A percentile compares a stretch with the other conserved stretches of the same genome.
Conservation (phyloP, 2,797 vertebrate genomes). For the Somateria mollissima region DNA sequence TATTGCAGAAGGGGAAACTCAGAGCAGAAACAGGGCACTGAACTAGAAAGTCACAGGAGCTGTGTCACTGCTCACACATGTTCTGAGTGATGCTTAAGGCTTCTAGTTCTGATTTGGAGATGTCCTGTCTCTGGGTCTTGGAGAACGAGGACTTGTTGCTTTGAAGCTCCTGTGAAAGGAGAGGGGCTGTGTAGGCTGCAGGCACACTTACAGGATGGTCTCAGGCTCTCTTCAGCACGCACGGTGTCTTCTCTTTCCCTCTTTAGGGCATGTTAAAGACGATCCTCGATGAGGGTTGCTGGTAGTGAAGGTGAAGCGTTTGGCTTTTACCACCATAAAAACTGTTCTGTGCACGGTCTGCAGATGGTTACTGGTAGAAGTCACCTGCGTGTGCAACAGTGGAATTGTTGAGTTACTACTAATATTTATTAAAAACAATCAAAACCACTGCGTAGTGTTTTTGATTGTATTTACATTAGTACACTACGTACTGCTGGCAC, state of each 20-base stretch:
- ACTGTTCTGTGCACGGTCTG: neutral
- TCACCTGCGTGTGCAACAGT: neutral
- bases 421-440: neutral
- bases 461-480: neutral
- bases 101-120: neutral
- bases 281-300: neutral
- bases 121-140: neutral
- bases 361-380: neutral
- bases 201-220: neutral
- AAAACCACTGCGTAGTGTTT: neutral
- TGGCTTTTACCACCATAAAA: neutral
- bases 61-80: neutral
- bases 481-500: neutral
- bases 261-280: neutral
- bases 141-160: neutral
- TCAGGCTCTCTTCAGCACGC: neutral
- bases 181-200: neutral
- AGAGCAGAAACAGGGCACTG: neutral
- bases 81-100: neutral
- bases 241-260: neutral
- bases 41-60: neutral
- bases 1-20: neutral
- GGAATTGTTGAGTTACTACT: neutral
- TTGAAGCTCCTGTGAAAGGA: neutral
- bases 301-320: neutral